Base-by-base conservation (phyloP, 2,888 invertebrate genomes). In the Eupeodes latifasciatus region DNA sequence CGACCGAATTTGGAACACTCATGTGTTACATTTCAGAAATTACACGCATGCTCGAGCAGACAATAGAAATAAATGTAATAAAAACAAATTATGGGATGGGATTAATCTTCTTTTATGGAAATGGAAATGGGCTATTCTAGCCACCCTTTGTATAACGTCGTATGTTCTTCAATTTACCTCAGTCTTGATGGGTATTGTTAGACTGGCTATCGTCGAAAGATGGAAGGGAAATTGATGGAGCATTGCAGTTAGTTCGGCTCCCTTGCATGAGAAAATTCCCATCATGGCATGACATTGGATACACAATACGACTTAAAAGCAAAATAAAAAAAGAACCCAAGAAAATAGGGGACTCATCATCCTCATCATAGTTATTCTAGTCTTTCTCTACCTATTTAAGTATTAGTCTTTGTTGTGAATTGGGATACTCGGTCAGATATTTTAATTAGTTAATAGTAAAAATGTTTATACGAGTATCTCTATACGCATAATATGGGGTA, bases 41-140 rank as follows among this genome's bases (percentile, higher is more conserved):
- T 80, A 87, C 80, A 87, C 87, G 87, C 87, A 87, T 83, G 87
- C 83, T 80, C 67, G 79, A 83, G 87, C 87, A 87, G 83, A 83
- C 80, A 83, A 83, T 61, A 64, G 79, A 55, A 75, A 27, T 14
- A 78, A 55, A 49, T 47, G 34, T 49, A 16, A 19, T 44, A 69
- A 69, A 61, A 53, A 49, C 64, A 47, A 83, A 83, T 47, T 64
- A 61, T 62, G 47, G 57, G 44, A 66, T 67, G 51, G 80, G 51
- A 85, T 80, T 85, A 76, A 72, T 80, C 57, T 64, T 36, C 55
- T 34, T 47, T 40, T 40, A 40, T 64, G 66, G 69, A 69, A 69
- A 51, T 47, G 84, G n/a, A n/a, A n/a, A 62, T 53, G 84, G 69
- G 79, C 34, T 49, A 27, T 44, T 44, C 79, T 27, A 72, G 14